phyloP scores from a whole-genome alignment of 2,797 vertebrate genomes.

The Cyclura pinguis region DNA sequence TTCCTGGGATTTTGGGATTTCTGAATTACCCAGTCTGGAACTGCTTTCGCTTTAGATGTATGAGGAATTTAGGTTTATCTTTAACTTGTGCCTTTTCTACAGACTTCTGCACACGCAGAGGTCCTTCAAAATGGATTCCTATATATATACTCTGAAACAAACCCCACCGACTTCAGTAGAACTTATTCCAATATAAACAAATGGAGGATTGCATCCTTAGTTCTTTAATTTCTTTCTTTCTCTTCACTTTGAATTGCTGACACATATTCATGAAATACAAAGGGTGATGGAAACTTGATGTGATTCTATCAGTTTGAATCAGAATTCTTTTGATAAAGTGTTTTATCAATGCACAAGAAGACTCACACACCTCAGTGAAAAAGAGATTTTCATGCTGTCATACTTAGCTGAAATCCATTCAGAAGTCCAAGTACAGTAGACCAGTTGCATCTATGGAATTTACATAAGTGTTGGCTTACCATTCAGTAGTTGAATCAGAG shows the following conservation, averaged over 20 bases:
- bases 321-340: neutral
- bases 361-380: neutral
- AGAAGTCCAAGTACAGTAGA: too few relatives aligned
- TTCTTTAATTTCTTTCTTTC: neutral
- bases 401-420: neutral
- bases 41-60: neutral
- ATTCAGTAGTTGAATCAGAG: too few relatives aligned
- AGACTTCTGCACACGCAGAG: neutral
- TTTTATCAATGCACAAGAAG: neutral
- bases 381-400: neutral
- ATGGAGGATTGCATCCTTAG: neutral
- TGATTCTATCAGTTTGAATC: neutral
- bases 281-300: neutral
- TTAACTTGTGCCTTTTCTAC: neutral
- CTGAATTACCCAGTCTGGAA: neutral
- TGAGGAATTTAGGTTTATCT: neutral
- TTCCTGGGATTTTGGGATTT: neutral
- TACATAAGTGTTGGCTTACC: too few relatives aligned
- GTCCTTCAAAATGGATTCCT: neutral
- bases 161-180: too few relatives aligned
- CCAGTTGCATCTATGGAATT: too few relatives aligned
- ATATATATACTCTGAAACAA: neutral
- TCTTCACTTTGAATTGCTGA: neutral
- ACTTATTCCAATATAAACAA: neutral
- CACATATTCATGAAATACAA: neutral